Evolutionary conservation across 37 sponge, comb jelly and placozoan species (phyloP), one percentile per base, ranked within the genome.

Genomic region (Cliona cf. orientalis): DNA sequence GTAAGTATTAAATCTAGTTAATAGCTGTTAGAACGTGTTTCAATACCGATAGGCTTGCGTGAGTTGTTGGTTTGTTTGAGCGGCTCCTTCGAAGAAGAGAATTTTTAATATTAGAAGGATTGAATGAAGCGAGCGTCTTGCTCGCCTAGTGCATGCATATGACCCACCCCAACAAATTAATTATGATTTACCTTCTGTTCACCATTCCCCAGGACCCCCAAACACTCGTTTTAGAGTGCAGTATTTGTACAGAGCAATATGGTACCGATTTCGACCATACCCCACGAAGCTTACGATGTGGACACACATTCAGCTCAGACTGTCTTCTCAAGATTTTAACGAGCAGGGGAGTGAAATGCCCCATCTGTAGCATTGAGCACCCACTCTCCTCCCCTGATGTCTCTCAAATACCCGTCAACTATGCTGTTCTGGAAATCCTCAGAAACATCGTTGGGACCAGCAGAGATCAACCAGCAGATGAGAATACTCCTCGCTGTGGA

Each of bases 241-340:
- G 46, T 23, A 74, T 91, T 0, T 91, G 92, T 65, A 74, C 67
- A 25, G 83, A 86, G 21, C 44, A 78, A 69, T 91, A 83, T 58
- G 79, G 75, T 25, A 37, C 23, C 17, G 62, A 53, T 21, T 72
- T 65, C 31, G 71, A 86, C 45, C 45, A 78, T 17, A 40, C 44
- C 5, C 87, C 92, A 25, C 74, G 87, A 28, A 83, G 83, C 11
- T 71, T 91, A 6, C 32, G 69, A 23, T 91, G 92, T 76, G 92
- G 92, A 1, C 92, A 91, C 73, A 91, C 92, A 1, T 83, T 78
- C 87, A 87, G 92, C 43, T 67, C 84, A n/a, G 79, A 78, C 26
- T 91, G 92, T 49, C 80, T 91, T 17, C 41, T 46, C 26, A 82
- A 44, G 28, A 71, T 62, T 1, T 59, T 71, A 44, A 62, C 49